Evolutionary conservation across 2,888 invertebrate genomes (phyloP), one percentile per base, ranked within the genome.

Genomic region (Andrena hattorfiana): DNA sequence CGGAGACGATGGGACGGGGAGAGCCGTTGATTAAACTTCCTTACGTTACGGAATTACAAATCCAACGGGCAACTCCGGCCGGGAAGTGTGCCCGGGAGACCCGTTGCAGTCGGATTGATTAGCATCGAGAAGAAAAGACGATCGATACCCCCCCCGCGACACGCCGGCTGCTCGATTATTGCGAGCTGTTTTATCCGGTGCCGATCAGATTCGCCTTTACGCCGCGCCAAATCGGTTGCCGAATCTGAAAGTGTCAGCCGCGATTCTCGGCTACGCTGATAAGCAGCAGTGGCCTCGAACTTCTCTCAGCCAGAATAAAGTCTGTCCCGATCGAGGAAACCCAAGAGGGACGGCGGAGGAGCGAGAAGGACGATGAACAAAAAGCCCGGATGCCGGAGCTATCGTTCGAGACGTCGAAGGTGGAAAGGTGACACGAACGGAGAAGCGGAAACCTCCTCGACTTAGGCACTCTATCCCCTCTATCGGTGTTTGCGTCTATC

Each of bases 371-470:
- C 51, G 70, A 48, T 48, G 82, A 86, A 81, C 83, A 88, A 83
- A 83, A 86, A 83, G 79, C 59, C 73, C 69, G 62, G 72, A 75
- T 75, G 80, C 71, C 78, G 76, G 62, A 79, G 85, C 82, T 83
- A 85, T 88, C 88, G 84, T 85, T 86, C 85, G 76, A 77, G 76
- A 78, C 77, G 84, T 80, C 85, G 87, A 84, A 88, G 86, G 82
- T 84, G 86, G 78, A 85, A 86, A 88, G 84, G 83, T 86, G 86
- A 88, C 82, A 80, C 62, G 86, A 85, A 88, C 85, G 86, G 83
- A 84, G 86, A 88, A 85, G 82, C 82, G 83, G 79, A 88, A 88
- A 88, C 81, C 82, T 76, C 82, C 77, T 86, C 81, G 85, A 85
- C 88, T 88, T 78, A 79, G 83, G 64, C 77, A 74, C 77, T 80